Conservation (phyloP, 1,140 invertebrate genomes). For the Myzus persicae region DNA sequence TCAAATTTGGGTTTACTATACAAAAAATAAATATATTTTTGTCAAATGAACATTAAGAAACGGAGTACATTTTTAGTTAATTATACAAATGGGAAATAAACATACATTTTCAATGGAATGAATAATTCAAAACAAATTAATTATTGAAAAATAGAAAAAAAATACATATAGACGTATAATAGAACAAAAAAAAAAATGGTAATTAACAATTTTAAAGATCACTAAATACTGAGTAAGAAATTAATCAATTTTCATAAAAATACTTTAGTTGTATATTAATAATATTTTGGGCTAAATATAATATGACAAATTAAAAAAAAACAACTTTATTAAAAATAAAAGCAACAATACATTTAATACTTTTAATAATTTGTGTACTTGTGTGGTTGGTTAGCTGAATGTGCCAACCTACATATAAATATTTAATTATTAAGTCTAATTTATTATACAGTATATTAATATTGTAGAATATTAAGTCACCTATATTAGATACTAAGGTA, state of each 20-base stretch:
- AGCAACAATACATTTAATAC: background rate
- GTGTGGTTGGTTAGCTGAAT: background rate
- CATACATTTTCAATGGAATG: background rate
- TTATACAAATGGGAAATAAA: background rate
- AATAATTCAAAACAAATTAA: background rate
- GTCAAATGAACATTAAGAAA: background rate
- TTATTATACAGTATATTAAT: background rate
- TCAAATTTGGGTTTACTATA: background rate
- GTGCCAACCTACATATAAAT: background rate
- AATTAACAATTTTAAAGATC: background rate
- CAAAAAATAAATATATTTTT: background rate
- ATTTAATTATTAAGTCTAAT: background rate
- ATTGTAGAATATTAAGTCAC: background rate
- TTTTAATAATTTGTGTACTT: background rate
- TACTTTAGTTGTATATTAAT: background rate
- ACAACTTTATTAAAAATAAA: background rate
- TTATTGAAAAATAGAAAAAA: background rate
- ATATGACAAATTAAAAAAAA: background rate
- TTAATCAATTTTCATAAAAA: background rate
- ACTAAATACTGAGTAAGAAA: background rate
- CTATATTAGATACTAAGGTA: background rate
- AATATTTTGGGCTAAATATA: background rate
- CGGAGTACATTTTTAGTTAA: background rate
- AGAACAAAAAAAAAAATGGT: background rate
- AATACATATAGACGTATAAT: background rate